Percentiles rank a stretch among this genome's conserved stretches.
These are phyloP conservation scores for Nymphicus hollandicus DNA, from an alignment of 2,113 vertebrate genomes.

Conservation along the genomic window DNA sequence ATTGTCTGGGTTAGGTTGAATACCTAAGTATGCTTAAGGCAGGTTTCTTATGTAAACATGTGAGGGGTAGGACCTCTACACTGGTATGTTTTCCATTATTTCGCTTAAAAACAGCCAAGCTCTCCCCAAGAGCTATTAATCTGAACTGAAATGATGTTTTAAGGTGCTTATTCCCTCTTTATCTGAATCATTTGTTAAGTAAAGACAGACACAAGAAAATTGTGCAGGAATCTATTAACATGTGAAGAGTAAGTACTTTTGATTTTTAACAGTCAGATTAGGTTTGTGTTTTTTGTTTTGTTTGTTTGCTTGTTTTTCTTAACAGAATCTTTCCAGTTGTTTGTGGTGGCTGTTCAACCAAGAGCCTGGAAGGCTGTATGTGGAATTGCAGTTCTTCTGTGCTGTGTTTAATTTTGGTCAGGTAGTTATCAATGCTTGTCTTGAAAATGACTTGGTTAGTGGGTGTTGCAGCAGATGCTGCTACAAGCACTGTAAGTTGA, in stretches of 20 bases:
- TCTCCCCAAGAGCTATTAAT: not conserved
- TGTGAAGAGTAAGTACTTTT: not conserved
- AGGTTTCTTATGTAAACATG: not conserved
- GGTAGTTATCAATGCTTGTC: slow-evolving; percentile 72
- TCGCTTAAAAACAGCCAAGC: not conserved
- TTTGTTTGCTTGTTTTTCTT: slow-evolving; percentile 2
- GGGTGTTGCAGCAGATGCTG: not conserved
- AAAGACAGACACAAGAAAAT: not conserved
- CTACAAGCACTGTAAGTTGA: not conserved
- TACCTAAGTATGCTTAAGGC: not conserved
- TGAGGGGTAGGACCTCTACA: not conserved
- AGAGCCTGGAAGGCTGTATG: slow-evolving; percentile 86
- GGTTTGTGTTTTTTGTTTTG: not conserved
- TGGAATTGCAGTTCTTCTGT: slow-evolving; percentile 96
- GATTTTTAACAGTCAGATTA: not conserved
- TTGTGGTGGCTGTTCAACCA: slow-evolving; percentile 92
- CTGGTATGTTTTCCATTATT: not conserved
- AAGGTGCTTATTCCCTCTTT: slow-evolving; percentile 11
- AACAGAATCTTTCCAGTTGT: slow-evolving; percentile 91
- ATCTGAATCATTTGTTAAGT: not conserved
- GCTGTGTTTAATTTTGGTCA: slow-evolving; percentile 93
- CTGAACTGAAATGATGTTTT: not conserved
- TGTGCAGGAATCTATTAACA: not conserved
- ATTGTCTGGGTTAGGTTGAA: not conserved
- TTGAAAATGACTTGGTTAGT: not conserved